Base-by-base conservation (phyloP, 2,113 vertebrate species). In the Chrysochloris asiatica region DNA sequence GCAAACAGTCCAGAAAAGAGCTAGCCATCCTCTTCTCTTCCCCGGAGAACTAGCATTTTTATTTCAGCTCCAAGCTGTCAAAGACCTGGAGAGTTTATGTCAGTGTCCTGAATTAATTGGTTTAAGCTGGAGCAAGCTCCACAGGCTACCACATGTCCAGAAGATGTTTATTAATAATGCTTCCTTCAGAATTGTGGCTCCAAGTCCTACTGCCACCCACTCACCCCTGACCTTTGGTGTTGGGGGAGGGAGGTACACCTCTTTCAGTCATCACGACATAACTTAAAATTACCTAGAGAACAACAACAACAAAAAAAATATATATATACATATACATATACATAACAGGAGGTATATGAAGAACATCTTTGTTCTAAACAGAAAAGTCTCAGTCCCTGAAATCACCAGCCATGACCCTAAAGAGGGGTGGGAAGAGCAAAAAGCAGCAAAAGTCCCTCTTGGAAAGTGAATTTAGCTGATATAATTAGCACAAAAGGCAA, bases 41-140 rank as follows among this genome's bases (percentile, higher is more conserved):
- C 99, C 99, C 98, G 98, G 99, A 99, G 99, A 99, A 99, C 99
- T 99, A 99, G 99, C 99, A 99, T 99, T 99, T 99, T 99, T 99
- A 99, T 99, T 99, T 99, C 99, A 97, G 99, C 99, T 99, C 98
- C 99, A 99, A 99, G 99, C 99, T 99, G 99, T 99, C 99, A 99
- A 99, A 98, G 99, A 99, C 98, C 99, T 99, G 98, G 98, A 99
- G 99, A 99, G 99, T 99, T 99, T 99, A 99, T 99, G 99, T 99
- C 99, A 98, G 99, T 98, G 99, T 98, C 98, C 98, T 99, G 99
- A 99, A 99, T 99, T 99, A 99, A 99, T 99, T 99, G 99, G 99
- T 99, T 99, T 99, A 99, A 99, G 99, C 98, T 98, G 98, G 95
- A 98, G 98, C 98, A 97, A 98, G 98, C 98, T 98, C 97, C 97